These are phyloP conservation scores for Listrodromus nycthemerus DNA, from an alignment of 2,888 invertebrate genomes.

Conservation along the genomic window DNA sequence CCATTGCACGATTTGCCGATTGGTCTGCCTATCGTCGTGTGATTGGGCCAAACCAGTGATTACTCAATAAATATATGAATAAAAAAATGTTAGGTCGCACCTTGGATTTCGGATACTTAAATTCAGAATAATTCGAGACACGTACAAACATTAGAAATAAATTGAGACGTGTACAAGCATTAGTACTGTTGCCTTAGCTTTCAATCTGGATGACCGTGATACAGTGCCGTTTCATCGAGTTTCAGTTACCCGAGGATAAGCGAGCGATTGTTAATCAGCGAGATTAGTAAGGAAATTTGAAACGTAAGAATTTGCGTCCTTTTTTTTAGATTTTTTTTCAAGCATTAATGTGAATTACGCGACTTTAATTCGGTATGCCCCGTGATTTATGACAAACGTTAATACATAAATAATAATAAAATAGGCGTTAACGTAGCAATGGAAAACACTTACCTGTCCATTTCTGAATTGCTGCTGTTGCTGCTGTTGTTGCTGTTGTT, in stretches of 20 bases:
- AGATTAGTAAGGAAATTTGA: conserved; percentile 42
- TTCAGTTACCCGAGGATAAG: conserved; percentile 34
- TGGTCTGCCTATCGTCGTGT: too few relatives aligned
- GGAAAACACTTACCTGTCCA: conserved; percentile 80
- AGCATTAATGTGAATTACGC: conserved; percentile 18
- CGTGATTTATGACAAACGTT: conserved; percentile 40
- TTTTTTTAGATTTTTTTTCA: conserved; percentile 37
- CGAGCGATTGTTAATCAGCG: conserved; percentile 37
- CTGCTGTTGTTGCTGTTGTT: conserved; percentile 85
- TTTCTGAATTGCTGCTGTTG: conserved; percentile 84
- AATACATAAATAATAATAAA: conserved; percentile 13
- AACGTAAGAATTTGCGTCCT: conserved; percentile 16
- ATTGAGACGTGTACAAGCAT: too few relatives aligned
- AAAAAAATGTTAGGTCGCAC: too few relatives aligned
- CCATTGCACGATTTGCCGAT: too few relatives aligned
- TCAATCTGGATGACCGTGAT: conserved; percentile 13
- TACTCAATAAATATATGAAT: too few relatives aligned
- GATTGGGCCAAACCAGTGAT: too few relatives aligned
- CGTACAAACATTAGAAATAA: too few relatives aligned
- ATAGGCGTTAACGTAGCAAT: background rate
- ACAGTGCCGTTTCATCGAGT: conserved; percentile 49
- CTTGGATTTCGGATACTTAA: too few relatives aligned
- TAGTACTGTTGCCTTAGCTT: too few relatives aligned
- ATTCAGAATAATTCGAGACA: too few relatives aligned
- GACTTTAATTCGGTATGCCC: conserved; percentile 65